A percentile compares a stretch with the other conserved stretches of the same genome.
phyloP scores from a whole-genome alignment of 2,888 invertebrate genomes.

The Prenolepis imparis region DNA sequence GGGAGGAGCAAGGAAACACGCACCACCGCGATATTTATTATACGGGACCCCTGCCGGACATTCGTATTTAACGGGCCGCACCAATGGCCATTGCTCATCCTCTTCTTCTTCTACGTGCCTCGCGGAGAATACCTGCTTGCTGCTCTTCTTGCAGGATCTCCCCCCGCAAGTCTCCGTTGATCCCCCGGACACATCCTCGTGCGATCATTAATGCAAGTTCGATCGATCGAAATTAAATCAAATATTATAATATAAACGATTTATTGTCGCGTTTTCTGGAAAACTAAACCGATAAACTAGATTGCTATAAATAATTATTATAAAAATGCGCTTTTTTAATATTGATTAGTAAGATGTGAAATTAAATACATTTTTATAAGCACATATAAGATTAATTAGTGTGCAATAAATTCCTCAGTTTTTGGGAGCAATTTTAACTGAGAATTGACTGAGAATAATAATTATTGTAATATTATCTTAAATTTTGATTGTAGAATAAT shows the following conservation, averaged over 20 bases:
- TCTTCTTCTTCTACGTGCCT: conserved; percentile 45
- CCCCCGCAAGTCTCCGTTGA: neutral
- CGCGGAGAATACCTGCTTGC: conserved; percentile 29
- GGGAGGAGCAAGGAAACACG: conserved; percentile 74
- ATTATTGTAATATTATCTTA: neutral
- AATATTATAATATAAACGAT: neutral
- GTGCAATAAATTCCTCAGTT: neutral
- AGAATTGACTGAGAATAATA: neutral
- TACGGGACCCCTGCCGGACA: conserved; percentile 85
- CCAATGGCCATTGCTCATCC: conserved; percentile 29
- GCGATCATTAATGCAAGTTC: neutral
- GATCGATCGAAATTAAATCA: conserved; percentile 7
- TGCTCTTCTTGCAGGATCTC: conserved; percentile 21
- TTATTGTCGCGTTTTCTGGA: neutral
- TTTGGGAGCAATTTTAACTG: neutral
- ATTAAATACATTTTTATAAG: neutral
- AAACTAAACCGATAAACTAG: neutral
- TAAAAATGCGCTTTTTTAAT: neutral
- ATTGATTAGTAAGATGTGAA: neutral
- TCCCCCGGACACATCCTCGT: neutral
- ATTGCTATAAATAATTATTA: conserved; percentile 6
- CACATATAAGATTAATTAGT: neutral
- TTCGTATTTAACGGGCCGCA: conserved; percentile 83
- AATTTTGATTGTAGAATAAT: conserved; percentile 12
- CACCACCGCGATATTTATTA: conserved; percentile 84